phyloP scores from a whole-genome alignment of 2,113 vertebrate genomes.

The crab-eating macaque (Macaca fascicularis) region DNA sequence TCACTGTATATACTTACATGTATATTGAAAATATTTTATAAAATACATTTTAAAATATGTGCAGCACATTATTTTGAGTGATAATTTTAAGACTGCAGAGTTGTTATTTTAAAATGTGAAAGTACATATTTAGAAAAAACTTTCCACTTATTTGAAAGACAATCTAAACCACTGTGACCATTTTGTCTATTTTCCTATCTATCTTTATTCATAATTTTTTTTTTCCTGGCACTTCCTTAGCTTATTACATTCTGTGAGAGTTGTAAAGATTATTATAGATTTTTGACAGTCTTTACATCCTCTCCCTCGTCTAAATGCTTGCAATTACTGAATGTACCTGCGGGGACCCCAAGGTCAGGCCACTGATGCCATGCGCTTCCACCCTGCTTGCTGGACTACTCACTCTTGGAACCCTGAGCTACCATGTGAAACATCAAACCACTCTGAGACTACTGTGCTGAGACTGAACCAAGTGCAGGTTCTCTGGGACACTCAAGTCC shows the following conservation, averaged over 20 bases:
- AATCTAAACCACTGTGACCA: not conserved
- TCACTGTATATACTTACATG: not conserved
- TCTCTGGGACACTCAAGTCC: not conserved
- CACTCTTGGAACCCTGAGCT: not conserved
- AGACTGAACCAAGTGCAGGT: not conserved
- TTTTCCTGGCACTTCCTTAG: not conserved
- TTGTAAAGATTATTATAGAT: not conserved
- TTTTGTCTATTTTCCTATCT: not conserved
- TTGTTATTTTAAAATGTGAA: not conserved
- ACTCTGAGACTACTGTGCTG: not conserved
- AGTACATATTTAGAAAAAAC: not conserved
- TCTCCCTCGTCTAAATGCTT: not conserved
- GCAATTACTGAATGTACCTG: not conserved
- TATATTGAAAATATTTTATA: not conserved
- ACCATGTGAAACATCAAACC: not conserved
- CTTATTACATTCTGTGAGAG: not conserved
- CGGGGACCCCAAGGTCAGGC: not conserved
- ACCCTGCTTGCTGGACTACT: not conserved
- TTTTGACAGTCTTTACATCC: not conserved
- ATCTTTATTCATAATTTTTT: not conserved
- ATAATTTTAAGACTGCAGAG: not conserved
- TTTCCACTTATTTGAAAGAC: not conserved
- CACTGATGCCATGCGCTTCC: not conserved
- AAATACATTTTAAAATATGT: not conserved
- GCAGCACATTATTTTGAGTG: not conserved